Conservation (phyloP, 1,140 invertebrate genomes). For the Drosophila kikkawai region DNA sequence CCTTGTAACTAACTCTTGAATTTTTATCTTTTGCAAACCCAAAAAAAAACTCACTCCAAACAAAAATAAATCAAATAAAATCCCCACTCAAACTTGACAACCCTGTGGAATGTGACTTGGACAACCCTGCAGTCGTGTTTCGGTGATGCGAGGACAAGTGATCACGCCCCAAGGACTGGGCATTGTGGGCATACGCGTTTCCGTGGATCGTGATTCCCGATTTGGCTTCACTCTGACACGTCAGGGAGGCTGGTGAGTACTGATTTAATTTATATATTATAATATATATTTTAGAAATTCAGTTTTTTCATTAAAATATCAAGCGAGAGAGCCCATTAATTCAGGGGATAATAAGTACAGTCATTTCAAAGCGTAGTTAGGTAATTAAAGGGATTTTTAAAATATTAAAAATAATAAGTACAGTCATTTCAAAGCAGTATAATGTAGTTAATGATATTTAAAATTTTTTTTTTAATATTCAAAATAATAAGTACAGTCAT, state of each 20-base stretch:
- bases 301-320: not conserved
- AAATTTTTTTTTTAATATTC: too few species aligned
- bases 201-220: conserved; percentile 95
- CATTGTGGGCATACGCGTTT: conserved; percentile 98
- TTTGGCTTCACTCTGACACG: conserved; percentile 98
- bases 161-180: conserved; percentile 96
- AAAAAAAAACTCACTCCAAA: not conserved
- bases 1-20: conserved; percentile 61
- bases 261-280: not conserved
- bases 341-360: too few species aligned
- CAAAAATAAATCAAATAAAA: conserved; percentile 16
- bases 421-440: too few species aligned
- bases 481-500: too few species aligned
- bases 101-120: conserved; percentile 5
- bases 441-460: too few species aligned
- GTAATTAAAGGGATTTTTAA: too few species aligned
- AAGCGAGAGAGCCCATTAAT: not conserved
- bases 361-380: too few species aligned
- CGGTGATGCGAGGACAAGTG: conserved; percentile 98
- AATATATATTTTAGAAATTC: not conserved
- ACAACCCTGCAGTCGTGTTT: conserved; percentile 92
- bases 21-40: conserved; percentile 62
- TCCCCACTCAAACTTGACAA: conserved; percentile 8
- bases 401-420: too few species aligned
- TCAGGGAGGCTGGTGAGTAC: conserved; percentile 96